phyloP scores from a whole-genome alignment of 2,113 vertebrate genomes.

The Cacatua alba region DNA sequence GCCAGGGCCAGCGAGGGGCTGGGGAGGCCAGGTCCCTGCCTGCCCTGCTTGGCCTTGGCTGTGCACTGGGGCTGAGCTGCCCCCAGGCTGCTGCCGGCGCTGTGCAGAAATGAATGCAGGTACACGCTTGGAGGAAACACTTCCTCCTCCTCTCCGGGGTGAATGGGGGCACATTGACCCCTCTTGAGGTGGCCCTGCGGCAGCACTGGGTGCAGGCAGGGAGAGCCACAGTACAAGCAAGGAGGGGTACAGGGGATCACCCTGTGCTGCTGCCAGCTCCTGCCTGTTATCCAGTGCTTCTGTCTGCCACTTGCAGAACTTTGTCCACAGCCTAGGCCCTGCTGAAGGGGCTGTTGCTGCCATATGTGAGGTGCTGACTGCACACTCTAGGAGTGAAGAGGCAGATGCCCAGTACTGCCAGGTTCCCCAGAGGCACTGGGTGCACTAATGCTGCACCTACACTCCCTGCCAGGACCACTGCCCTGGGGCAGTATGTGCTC shows the following conservation, averaged over 20 bases:
- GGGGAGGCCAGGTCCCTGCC: neutral
- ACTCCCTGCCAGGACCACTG: neutral
- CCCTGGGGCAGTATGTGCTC: neutral
- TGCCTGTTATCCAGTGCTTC: neutral
- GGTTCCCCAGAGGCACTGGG: neutral
- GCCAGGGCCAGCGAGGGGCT: neutral
- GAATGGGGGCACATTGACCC: neutral
- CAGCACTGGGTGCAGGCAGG: neutral
- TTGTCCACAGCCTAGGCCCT: neutral
- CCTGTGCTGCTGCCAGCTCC: neutral
- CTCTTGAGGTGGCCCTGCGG: neutral
- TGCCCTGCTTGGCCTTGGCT: neutral
- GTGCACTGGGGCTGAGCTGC: neutral
- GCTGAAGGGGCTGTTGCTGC: neutral
- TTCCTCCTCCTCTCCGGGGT: neutral
- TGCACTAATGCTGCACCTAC: neutral
- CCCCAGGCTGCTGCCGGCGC: neutral
- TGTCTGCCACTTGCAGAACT: neutral
- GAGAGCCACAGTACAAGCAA: neutral
- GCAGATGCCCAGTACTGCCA: neutral
- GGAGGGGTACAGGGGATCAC: neutral
- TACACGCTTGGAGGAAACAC: neutral
- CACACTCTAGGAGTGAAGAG: too few species aligned
- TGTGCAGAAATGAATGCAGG: neutral
- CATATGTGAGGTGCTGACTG: accelerated